These are phyloP conservation scores for Amiota mariae DNA, from an alignment of 2,888 invertebrate species.

Conservation along the genomic window DNA sequence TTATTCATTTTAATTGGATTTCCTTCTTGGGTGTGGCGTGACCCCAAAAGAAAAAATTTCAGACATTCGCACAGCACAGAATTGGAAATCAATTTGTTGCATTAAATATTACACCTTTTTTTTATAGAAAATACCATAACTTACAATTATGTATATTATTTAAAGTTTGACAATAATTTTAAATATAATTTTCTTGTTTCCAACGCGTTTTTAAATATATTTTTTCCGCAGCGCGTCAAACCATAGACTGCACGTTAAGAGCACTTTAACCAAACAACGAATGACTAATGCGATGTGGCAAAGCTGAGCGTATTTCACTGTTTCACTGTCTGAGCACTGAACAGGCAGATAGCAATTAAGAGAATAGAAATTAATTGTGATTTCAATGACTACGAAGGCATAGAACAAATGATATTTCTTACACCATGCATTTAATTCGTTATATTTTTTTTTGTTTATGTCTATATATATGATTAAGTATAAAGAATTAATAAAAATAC, in stretches of 20 bases:
- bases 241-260: conserved; percentile 59
- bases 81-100: conserved; percentile 40
- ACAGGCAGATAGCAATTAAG: not conserved
- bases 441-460: too few species aligned
- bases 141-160: conserved; percentile 55
- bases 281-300: conserved; percentile 24
- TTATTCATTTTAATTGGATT: conserved; percentile 51
- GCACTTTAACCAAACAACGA: conserved; percentile 65
- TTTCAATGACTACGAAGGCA: too few species aligned
- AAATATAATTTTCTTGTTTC: conserved; percentile 55
- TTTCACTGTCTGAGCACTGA: conserved; percentile 6
- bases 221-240: conserved; percentile 48
- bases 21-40: conserved; percentile 68
- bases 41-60: conserved; percentile 68
- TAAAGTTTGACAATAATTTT: conserved; percentile 48
- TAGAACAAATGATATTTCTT: not conserved
- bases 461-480: not conserved
- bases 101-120: conserved; percentile 28
- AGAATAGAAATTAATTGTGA: too few species aligned
- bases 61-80: conserved; percentile 48
- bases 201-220: conserved; percentile 44
- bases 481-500: not conserved
- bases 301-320: not conserved
- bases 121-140: conserved; percentile 44
- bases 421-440: too few species aligned